Evolutionary conservation across 2,113 vertebrate genomes (phyloP).

Genomic region (Aepyceros melampus): DNA sequence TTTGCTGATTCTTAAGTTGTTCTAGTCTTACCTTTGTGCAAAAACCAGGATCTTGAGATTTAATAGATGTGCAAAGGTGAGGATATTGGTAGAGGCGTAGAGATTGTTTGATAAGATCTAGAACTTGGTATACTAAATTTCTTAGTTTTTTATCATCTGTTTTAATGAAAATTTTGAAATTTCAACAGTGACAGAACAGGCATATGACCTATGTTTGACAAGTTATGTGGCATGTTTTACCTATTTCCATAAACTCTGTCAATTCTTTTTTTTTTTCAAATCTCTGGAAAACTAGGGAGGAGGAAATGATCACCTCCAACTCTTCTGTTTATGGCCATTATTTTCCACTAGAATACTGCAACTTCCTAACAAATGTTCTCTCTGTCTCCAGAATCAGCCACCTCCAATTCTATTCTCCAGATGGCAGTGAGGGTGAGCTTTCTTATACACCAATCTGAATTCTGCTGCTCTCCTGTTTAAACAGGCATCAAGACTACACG

Average conservation of each 20-base stretch:
- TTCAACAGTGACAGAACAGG: not conserved
- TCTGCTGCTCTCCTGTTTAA: not conserved
- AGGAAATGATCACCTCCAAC: not conserved
- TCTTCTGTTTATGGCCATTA: not conserved
- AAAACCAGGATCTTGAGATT: not conserved
- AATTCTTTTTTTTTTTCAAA: not conserved
- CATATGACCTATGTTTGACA: not conserved
- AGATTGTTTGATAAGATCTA: not conserved
- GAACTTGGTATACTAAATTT: not conserved
- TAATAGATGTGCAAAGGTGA: not conserved
- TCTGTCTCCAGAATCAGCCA: not conserved
- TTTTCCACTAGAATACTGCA: slow-evolving; percentile 18
- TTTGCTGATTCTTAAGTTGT: not conserved
- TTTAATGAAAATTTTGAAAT: not conserved
- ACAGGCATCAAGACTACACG: not conserved
- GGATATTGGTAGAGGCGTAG: not conserved
- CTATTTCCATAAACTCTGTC: not conserved
- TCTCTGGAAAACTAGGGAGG: not conserved
- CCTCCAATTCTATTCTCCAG: not conserved
- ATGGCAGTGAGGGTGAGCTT: not conserved
- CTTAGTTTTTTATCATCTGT: not conserved
- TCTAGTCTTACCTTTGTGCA: not conserved
- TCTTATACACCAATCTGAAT: not conserved
- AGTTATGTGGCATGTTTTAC: not conserved
- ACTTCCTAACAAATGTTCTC: slow-evolving; percentile 1